Evolutionary conservation across 2,113 vertebrate species (phyloP).

Genomic region (Gavialis gangeticus): DNA sequence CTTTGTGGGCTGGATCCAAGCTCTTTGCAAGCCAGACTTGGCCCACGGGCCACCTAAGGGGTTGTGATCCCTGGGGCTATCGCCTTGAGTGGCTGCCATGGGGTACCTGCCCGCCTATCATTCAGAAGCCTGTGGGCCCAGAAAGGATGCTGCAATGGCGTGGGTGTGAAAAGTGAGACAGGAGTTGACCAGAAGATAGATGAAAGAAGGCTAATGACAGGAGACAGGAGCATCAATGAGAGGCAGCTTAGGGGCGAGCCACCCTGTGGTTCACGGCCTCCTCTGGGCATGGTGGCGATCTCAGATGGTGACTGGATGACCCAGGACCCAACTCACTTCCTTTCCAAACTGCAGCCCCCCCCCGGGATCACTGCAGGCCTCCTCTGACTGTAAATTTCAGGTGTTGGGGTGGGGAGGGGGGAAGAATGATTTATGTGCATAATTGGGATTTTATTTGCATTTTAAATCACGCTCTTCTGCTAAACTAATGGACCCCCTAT

Average conservation of each 20-base stretch:
- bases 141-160: background rate
- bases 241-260: background rate
- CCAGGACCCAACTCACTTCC: fast-evolving
- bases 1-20: no score
- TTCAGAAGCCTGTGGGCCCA: background rate
- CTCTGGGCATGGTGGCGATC: background rate
- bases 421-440: slow-evolving; percentile 64
- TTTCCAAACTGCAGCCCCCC: background rate
- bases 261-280: background rate
- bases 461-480: slow-evolving; percentile 80
- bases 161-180: background rate
- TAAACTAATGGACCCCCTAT: slow-evolving; percentile 83
- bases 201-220: background rate
- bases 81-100: background rate
- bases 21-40: no score
- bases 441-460: slow-evolving; percentile 80
- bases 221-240: background rate
- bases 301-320: background rate
- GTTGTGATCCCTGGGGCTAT: background rate
- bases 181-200: background rate
- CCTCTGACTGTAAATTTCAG: background rate
- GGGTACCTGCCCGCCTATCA: background rate
- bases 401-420: background rate
- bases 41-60: background rate
- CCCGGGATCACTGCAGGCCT: background rate